Percentiles rank a stretch among this genome's conserved stretches.
These are phyloP conservation scores for Apoderus coryli DNA, from an alignment of 2,888 invertebrate species.

Conservation along the genomic window DNA sequence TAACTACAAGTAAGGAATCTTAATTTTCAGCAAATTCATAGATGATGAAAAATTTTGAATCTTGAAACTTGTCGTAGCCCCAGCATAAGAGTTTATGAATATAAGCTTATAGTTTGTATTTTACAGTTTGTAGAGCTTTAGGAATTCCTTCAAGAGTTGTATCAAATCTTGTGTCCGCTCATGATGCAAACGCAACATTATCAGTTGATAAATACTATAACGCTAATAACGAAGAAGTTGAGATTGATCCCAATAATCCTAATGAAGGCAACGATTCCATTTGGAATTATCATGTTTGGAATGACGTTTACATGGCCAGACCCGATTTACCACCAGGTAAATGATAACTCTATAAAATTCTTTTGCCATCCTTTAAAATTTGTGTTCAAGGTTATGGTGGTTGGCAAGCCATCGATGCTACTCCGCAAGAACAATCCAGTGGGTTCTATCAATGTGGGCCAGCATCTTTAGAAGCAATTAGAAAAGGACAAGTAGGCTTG, in stretches of 20 bases:
- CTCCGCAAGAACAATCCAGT: conserved; percentile 57
- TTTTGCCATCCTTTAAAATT: no score
- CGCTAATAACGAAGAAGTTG: conserved; percentile 30
- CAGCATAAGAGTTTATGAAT: no score
- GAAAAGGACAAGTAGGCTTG: conserved; percentile 45
- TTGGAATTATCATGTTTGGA: conserved; percentile 77
- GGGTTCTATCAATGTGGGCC: conserved; percentile 45
- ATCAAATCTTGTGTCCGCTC: conserved; percentile 72
- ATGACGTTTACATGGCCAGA: conserved; percentile 65
- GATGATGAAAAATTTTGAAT: no score
- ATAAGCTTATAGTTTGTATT: no score
- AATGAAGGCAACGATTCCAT: conserved; percentile 46
- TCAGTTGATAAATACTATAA: conserved; percentile 69
- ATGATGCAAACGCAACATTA: conserved; percentile 64
- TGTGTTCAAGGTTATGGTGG: conserved; percentile 64
- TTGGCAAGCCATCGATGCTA: conserved; percentile 72
- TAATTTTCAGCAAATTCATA: no score
- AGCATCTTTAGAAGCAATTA: conserved; percentile 54
- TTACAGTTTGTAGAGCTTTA: conserved; percentile 58
- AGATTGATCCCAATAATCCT: conserved; percentile 35
- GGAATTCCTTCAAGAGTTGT: conserved; percentile 71
- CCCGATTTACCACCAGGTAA: conserved; percentile 53
- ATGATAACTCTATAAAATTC: no score
- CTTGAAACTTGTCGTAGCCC: no score
- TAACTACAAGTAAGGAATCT: conserved; percentile 56